Percentiles rank a stretch among this genome's conserved stretches.
phyloP scores from a whole-genome alignment of 1,140 invertebrate species.

The Doryteuthis pealeii region DNA sequence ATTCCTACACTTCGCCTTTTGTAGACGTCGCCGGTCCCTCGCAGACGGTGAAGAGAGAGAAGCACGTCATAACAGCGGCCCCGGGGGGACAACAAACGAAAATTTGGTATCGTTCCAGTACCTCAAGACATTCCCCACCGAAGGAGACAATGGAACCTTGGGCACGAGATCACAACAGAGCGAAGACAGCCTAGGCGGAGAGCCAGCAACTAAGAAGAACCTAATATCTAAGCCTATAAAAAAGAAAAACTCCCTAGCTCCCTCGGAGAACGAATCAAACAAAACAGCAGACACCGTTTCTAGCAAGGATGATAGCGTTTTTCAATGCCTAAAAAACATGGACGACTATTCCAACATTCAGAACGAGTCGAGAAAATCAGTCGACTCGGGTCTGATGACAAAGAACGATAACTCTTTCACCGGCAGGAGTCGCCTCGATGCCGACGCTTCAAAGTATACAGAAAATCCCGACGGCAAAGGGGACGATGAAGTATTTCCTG shows the following conservation, averaged over 20 bases:
- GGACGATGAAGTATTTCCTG: constrained; percentile 4
- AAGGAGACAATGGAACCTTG: not conserved
- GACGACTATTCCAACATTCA: not conserved
- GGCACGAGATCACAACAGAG: not conserved
- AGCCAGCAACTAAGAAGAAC: not conserved
- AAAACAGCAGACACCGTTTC: not conserved
- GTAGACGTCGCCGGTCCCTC: not conserved
- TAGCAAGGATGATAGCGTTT: not conserved
- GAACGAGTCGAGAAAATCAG: not conserved
- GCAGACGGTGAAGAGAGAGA: not conserved
- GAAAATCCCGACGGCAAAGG: not conserved
- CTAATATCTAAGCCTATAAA: not conserved
- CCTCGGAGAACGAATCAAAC: not conserved
- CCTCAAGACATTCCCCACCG: not conserved
- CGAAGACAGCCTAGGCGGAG: not conserved
- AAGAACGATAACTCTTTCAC: not conserved
- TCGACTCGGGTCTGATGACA: not conserved
- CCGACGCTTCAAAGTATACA: not conserved
- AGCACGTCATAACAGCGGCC: not conserved
- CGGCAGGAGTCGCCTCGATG: not conserved
- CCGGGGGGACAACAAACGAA: not conserved
- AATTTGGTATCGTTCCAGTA: not conserved
- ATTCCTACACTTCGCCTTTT: constrained; percentile 2
- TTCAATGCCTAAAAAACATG: not conserved
- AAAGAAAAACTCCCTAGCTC: not conserved